Conservation (phyloP, 2,888 invertebrate genomes). For the Leptinotarsa haldemani region DNA sequence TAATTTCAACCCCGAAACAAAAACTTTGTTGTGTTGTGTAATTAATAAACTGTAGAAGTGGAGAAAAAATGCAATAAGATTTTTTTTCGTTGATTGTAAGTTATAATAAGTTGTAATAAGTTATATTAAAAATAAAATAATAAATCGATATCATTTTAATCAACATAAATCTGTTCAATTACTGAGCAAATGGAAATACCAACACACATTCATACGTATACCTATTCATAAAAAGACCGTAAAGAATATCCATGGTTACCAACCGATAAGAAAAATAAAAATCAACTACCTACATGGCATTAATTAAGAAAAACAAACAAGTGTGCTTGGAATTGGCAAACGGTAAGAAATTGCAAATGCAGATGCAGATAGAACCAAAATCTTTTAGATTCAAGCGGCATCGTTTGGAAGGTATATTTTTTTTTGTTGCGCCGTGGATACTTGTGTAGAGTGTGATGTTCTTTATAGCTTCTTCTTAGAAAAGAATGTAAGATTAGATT, state of each 20-base stretch:
- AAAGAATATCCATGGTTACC: slow-evolving; percentile 28
- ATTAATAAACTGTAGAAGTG: too few species aligned
- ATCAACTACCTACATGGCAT: slow-evolving; percentile 43
- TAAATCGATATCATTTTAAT: slow-evolving; percentile 31
- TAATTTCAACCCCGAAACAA: too few species aligned
- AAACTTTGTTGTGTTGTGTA: too few species aligned
- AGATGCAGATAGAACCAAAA: slow-evolving; percentile 41
- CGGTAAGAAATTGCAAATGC: slow-evolving; percentile 45
- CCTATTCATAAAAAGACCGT: slow-evolving; percentile 27
- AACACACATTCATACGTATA: slow-evolving; percentile 34
- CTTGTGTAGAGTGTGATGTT: slow-evolving; percentile 1
- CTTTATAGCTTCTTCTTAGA: background rate
- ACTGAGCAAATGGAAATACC: slow-evolving; percentile 28
- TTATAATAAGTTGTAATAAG: too few species aligned
- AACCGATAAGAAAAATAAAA: slow-evolving; percentile 32
- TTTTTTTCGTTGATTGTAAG: too few species aligned
- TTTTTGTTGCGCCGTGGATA: background rate
- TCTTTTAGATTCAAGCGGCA: slow-evolving; percentile 37
- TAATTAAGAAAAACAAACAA: slow-evolving; percentile 49
- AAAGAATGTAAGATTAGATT: too few species aligned
- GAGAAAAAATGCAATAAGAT: too few species aligned
- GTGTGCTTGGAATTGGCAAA: slow-evolving; percentile 43
- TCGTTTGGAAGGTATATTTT: slow-evolving; percentile 25
- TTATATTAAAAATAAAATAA: too few species aligned
- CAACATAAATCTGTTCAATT: slow-evolving; percentile 36